These are phyloP conservation scores for Nemotelus nigrinus DNA, from an alignment of 2,888 invertebrate genomes.

Conservation along the genomic window DNA sequence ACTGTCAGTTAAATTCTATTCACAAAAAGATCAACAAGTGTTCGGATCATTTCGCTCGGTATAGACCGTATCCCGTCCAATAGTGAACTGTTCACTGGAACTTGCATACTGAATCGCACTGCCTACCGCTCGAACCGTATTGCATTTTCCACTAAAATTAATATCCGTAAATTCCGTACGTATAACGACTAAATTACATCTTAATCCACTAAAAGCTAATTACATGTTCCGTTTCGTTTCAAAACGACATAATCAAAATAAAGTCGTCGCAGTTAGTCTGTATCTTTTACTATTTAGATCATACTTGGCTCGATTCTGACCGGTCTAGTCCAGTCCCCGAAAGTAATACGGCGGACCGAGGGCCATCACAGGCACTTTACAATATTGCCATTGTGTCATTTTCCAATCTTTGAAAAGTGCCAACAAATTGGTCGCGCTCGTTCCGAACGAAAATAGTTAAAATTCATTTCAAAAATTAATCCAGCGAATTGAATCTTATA, in stretches of 20 bases:
- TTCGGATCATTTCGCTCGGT: not conserved
- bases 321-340: not conserved
- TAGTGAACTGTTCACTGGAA: not conserved
- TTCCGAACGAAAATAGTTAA: conserved; percentile 24
- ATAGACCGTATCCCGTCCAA: not conserved
- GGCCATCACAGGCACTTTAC: conserved; percentile 12
- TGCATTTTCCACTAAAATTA: not conserved
- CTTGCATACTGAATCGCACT: not conserved
- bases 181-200: conserved; percentile 28
- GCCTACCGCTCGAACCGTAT: not conserved
- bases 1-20: too few species aligned
- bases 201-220: conserved; percentile 43
- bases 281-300: not conserved
- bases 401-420: conserved; percentile 36
- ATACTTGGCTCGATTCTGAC: not conserved
- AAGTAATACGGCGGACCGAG: not conserved
- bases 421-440: conserved; percentile 22
- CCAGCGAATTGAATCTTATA: conserved; percentile 12
- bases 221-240: conserved; percentile 31
- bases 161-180: not conserved
- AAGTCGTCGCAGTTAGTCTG: not conserved
- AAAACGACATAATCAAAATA: conserved; percentile 31
- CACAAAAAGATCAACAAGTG: not conserved
- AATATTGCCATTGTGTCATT: conserved; percentile 32
- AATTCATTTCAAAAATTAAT: conserved; percentile 39